Evolutionary conservation across 2,888 invertebrate species (phyloP).

Genomic region (Nomada lathburiana): DNA sequence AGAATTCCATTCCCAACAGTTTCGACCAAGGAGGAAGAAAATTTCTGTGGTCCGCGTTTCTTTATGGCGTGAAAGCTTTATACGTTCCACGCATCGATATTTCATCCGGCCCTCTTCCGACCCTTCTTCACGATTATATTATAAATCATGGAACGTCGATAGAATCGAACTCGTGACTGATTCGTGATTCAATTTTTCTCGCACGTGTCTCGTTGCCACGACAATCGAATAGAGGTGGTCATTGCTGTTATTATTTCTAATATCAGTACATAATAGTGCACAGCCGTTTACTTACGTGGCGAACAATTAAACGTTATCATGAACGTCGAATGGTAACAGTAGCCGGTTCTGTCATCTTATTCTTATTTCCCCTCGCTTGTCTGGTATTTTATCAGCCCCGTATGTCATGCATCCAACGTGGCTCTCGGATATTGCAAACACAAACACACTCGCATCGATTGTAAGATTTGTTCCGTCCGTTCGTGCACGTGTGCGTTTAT

Average conservation of each 20-base stretch:
- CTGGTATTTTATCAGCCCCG: conserved; percentile 41
- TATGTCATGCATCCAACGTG: conserved; percentile 2
- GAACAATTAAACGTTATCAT: conserved; percentile 31
- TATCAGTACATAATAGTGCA: too few relatives aligned
- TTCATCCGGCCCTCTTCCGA: not conserved
- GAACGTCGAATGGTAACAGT: conserved; percentile 30
- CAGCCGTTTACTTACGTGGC: not conserved
- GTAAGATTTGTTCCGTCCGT: not conserved
- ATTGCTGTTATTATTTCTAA: too few relatives aligned
- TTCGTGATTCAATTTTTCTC: too few relatives aligned
- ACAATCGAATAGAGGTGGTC: too few relatives aligned
- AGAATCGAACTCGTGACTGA: not conserved
- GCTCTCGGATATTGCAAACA: conserved; percentile 9
- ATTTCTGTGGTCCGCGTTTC: conserved; percentile 21
- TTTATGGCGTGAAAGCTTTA: conserved; percentile 43
- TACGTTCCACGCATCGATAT: conserved; percentile 20
- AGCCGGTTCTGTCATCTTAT: conserved; percentile 34
- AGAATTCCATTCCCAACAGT: conserved; percentile 10
- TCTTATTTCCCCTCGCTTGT: conserved; percentile 52
- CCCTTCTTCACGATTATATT: conserved; percentile 24
- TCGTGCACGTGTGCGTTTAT: conserved; percentile 33
- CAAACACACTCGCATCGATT: conserved; percentile 37
- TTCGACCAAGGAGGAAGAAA: conserved; percentile 11
- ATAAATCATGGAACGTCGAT: too few relatives aligned
- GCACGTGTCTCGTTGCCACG: too few relatives aligned